A percentile compares a stretch with the other conserved stretches of the same genome.
phyloP scores from a whole-genome alignment of 2,113 vertebrate genomes.

The Protobothrops mucrosquamatus region DNA sequence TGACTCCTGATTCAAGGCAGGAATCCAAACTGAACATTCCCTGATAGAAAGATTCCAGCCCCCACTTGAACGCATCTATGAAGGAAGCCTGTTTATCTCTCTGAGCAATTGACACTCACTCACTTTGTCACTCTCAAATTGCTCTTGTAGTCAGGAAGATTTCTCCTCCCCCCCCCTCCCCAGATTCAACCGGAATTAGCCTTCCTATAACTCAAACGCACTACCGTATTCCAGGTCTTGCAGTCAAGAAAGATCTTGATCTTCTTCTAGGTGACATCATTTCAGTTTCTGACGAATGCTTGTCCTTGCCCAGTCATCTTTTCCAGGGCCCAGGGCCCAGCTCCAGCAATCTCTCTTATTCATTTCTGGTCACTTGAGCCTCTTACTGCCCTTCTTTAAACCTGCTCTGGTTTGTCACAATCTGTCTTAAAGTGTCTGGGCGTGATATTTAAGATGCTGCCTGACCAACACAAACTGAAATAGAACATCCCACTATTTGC shows the following conservation, averaged over 20 bases:
- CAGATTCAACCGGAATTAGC: neutral
- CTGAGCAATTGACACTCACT: neutral
- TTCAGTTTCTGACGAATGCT: neutral
- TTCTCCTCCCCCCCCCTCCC: fast-evolving
- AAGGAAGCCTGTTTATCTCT: neutral
- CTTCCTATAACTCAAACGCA: neutral
- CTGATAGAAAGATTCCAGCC: neutral
- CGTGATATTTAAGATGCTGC: neutral
- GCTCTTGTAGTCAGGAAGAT: neutral
- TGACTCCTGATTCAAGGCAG: neutral
- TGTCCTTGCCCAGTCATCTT: neutral
- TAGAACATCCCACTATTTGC: neutral
- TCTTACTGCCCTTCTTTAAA: neutral
- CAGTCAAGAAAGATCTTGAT: neutral
- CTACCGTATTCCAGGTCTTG: neutral
- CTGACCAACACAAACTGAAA: neutral
- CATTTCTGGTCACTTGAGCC: neutral
- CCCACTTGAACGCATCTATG: neutral
- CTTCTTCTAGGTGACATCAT: neutral
- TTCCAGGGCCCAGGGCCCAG: neutral
- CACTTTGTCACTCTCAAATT: neutral
- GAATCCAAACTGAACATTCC: neutral
- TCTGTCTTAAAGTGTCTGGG: neutral
- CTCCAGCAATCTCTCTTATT: neutral
- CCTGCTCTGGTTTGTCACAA: neutral